Evolutionary conservation across 2,113 vertebrate genomes (phyloP).

Genomic region (Galbula dea): DNA sequence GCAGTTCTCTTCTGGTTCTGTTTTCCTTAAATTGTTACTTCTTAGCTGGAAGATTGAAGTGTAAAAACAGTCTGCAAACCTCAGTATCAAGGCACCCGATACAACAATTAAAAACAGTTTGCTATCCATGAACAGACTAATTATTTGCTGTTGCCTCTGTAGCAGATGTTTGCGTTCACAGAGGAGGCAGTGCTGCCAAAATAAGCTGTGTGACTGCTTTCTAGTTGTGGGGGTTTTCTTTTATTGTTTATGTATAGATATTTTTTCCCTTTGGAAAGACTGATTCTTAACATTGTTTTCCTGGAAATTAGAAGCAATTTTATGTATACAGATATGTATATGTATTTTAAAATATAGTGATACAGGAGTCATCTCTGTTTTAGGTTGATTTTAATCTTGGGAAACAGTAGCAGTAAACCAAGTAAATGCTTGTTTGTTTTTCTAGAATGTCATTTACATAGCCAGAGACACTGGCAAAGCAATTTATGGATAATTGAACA

Average conservation of each 20-base stretch:
- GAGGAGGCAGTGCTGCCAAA: neutral
- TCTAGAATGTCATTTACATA: neutral
- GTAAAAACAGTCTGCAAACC: neutral
- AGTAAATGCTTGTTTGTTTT: neutral
- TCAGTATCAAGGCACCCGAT: neutral
- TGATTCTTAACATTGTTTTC: neutral
- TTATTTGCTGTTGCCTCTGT: neutral
- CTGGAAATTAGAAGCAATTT: neutral
- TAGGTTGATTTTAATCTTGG: neutral
- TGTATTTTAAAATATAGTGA: neutral
- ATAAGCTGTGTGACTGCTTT: neutral
- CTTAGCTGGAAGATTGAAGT: neutral
- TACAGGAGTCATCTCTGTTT: neutral
- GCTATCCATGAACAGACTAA: neutral
- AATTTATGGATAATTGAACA: neutral
- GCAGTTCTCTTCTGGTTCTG: neutral
- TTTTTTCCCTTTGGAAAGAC: neutral
- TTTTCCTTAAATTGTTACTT: neutral
- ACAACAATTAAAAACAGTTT: slow-evolving; percentile 4
- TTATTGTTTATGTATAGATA: neutral
- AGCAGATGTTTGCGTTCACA: neutral
- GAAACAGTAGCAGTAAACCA: neutral
- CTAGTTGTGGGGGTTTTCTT: accelerated
- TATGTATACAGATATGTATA: neutral
- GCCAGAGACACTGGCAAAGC: neutral